A percentile compares a stretch with the other conserved stretches of the same genome.
Conservation (phyloP, 2,113 vertebrate genomes). For the Piprites chloris region DNA sequence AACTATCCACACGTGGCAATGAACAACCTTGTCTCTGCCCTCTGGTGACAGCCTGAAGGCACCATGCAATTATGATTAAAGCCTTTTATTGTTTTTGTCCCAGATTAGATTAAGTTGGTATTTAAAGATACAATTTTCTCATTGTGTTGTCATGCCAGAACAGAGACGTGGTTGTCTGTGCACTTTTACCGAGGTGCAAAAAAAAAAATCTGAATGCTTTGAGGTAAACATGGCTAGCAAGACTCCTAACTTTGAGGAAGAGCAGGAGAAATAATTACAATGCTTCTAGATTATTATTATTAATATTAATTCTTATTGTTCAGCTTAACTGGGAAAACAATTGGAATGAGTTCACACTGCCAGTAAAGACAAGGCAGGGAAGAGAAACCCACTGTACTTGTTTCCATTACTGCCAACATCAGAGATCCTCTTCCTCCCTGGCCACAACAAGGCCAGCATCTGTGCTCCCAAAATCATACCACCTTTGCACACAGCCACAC, state of each 20-base stretch:
- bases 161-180: neutral
- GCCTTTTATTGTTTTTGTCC: conserved; percentile 55
- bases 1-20: conserved; percentile 25
- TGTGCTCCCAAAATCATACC: neutral
- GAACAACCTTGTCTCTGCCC: conserved; percentile 58
- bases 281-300: neutral
- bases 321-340: neutral
- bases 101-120: conserved; percentile 59
- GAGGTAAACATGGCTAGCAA: neutral
- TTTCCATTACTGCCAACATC: neutral
- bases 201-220: neutral
- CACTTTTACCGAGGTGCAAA: neutral
- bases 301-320: neutral
- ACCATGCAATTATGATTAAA: conserved; percentile 49
- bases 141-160: neutral
- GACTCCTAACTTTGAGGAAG: neutral
- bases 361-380: neutral
- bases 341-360: neutral
- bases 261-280: neutral
- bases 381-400: neutral
- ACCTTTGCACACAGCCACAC: neutral
- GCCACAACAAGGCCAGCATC: neutral
- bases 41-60: conserved; percentile 52
- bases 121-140: conserved; percentile 62
- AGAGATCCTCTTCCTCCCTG: neutral